phyloP scores from a whole-genome alignment of 2,113 vertebrate species.

The Rostratula benghalensis region DNA sequence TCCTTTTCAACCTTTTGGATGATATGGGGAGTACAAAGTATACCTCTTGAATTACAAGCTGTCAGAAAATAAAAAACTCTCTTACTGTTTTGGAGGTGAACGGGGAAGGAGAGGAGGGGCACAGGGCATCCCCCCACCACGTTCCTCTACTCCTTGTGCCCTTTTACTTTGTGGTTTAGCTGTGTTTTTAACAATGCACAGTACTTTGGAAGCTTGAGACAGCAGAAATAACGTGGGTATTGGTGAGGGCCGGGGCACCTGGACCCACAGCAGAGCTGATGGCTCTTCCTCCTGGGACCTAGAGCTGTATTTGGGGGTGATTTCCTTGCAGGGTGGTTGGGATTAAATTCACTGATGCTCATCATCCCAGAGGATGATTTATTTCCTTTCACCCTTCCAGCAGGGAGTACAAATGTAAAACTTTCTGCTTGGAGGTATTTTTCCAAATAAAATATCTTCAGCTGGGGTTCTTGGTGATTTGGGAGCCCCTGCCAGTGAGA shows the following conservation, averaged over 20 bases:
- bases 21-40: background rate
- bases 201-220: background rate
- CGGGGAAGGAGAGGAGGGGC: background rate
- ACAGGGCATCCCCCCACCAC: background rate
- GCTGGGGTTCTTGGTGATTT: background rate
- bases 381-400: background rate
- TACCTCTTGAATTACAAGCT: background rate
- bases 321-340: background rate
- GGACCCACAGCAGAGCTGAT: accelerated
- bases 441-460: background rate
- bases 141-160: background rate
- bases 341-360: background rate
- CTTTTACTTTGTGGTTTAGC: background rate
- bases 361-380: background rate
- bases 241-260: accelerated
- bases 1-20: background rate
- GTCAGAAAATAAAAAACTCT: background rate
- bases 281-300: background rate
- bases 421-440: background rate
- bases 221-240: background rate
- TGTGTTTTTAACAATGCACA: accelerated
- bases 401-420: background rate
- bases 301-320: background rate
- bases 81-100: background rate
- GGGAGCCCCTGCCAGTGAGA: background rate